Conservation (phyloP, 2,888 invertebrate genomes). For the Camptogramma bilineatum region DNA sequence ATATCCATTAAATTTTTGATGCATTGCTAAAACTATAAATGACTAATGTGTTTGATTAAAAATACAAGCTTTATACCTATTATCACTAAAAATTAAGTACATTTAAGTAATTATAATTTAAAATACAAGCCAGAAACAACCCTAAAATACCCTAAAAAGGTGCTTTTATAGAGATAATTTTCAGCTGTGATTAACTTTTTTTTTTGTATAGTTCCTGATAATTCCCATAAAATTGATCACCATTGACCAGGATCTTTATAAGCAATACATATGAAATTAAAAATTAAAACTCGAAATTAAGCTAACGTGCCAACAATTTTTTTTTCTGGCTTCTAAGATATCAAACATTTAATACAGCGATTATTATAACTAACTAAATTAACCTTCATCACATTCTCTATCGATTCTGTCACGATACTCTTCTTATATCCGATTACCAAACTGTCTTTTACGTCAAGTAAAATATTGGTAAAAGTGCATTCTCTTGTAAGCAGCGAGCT, state of each 20-base stretch:
- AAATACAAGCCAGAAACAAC: background rate
- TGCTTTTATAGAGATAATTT: no score
- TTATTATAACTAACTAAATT: no score
- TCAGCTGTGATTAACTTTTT: background rate
- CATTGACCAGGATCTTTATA: no score
- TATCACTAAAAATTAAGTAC: slow-evolving; percentile 5
- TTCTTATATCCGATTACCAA: no score
- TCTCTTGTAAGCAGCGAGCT: background rate
- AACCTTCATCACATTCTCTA: no score
- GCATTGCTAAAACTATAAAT: background rate
- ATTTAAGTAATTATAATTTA: background rate
- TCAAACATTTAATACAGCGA: no score
- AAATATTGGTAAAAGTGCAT: background rate
- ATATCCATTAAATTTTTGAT: background rate
- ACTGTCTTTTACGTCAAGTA: background rate
- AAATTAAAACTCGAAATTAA: no score
- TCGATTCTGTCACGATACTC: no score
- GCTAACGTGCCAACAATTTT: no score
- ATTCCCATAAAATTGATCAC: no score
- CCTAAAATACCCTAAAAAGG: background rate
- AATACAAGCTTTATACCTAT: background rate
- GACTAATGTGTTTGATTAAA: background rate
- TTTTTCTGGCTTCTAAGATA: no score
- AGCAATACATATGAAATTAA: no score
- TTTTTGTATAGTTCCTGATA: background rate